Evolutionary conservation across 2,888 invertebrate species (phyloP).

Genomic region (Ceramica pisi): DNA sequence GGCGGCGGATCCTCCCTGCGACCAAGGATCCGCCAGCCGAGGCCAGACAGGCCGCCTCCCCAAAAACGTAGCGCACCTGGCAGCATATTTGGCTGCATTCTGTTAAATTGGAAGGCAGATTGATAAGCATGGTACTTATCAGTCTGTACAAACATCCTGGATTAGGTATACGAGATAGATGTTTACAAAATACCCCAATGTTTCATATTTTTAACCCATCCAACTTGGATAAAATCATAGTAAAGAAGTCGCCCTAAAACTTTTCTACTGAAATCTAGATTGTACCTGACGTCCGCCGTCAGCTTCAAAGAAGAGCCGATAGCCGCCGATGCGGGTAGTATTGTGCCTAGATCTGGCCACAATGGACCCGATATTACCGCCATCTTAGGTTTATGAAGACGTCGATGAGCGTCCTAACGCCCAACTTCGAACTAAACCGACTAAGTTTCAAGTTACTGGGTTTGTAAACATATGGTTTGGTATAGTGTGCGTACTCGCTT

Average conservation of each 20-base stretch:
- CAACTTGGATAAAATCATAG: neutral
- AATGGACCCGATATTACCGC: slow-evolving; percentile 23
- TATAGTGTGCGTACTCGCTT: neutral
- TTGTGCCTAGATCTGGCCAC: slow-evolving; percentile 20
- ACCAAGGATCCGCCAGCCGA: no score
- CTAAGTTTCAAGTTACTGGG: slow-evolving; percentile 44
- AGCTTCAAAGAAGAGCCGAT: slow-evolving; percentile 7
- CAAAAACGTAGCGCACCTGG: no score
- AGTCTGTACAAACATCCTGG: no score
- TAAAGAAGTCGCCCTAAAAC: neutral
- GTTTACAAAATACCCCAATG: no score
- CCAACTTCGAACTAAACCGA: slow-evolving; percentile 32
- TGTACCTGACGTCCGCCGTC: neutral
- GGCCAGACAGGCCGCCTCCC: no score
- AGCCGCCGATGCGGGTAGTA: slow-evolving; percentile 44
- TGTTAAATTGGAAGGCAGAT: no score
- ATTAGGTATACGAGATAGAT: no score
- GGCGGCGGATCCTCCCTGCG: no score
- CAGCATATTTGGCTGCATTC: no score
- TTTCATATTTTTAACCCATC: no score
- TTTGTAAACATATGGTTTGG: slow-evolving; percentile 30
- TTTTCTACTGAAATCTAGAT: slow-evolving; percentile 4
- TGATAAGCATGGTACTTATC: no score
- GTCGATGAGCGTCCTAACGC: slow-evolving; percentile 34
- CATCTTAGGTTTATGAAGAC: slow-evolving; percentile 28